Evolutionary conservation across 2,888 invertebrate species (phyloP), one percentile per base, ranked within the genome.

Genomic region (Melanostoma scalare): DNA sequence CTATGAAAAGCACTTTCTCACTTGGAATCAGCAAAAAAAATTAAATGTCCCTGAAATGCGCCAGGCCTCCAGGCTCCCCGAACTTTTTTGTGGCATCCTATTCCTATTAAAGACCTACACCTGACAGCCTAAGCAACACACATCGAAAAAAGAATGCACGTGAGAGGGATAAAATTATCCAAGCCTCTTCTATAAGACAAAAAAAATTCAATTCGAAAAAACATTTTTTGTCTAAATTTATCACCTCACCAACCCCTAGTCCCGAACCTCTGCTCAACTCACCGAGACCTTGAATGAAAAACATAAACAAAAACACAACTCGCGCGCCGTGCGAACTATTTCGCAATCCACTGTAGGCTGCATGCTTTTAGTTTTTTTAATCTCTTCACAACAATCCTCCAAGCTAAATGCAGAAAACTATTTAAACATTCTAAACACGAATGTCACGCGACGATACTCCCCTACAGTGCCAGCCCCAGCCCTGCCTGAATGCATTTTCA

Each of bases 351-450:
- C 75, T 65, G 58, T 79, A 68, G 38, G 30, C 38, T 40, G 10
- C 20, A 30, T 30, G 31, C 9, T 10, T 10, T 46, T 10, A 20
- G 1, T 56, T 36, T 1, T 56, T 40, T 71, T 40, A 68, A 35
- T 67, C 36, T 60, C 20, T 10, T 50, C 38, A 63, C 48, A 42
- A n/a, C 8, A 63, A 53, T 46, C 58, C 63, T 46, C 77, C 71
- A 63, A 20, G 52, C 65, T 65, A 52, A 63, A 67, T 48, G 10
- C 44, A 40, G 40, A 80, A 69, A 80, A 75, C 69, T 71, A 69
- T 75, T 80, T 80, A 58, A 69, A 80, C 71, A 80, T 80, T 80
- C 80, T 80, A 75, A 75, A 75, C 80, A 65, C 69, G 69, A 68
- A 80, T 20, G 80, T 75, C 80, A 80, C 80, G 75, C 75, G 65